Evolutionary conservation across 2,113 vertebrate species (phyloP), one percentile per base, ranked within the genome.

Genomic region (Cinclus cinclus): DNA sequence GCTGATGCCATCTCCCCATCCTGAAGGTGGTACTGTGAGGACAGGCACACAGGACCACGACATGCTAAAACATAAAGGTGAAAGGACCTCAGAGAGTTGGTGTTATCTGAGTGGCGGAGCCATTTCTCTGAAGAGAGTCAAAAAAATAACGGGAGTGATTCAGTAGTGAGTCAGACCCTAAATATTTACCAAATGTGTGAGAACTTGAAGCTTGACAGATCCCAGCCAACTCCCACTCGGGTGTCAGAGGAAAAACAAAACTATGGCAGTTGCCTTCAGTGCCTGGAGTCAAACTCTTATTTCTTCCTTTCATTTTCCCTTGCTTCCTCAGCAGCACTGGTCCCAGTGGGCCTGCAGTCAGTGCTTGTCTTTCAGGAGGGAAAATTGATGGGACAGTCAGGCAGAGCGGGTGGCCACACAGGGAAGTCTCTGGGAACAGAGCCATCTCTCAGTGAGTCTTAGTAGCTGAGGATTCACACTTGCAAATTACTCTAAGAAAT

Each of bases 101-200:
- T 4, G 2, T 71, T 55, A 44, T 60, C 52, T 31, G 47, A 83
- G 52, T 8, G 22, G 71, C 2, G 4, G 46, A 88, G 76, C 15
- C 75, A 55, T 35, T 88, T 44, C 68, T 90, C 44, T 7, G 9
- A 70, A 70, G 1, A 70, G 35, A 77, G 55, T 15, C 1, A 67
- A 83, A 83, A 63, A 88, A 83, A 77, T 35, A 88, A 58, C 0
- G 0, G 14, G 50, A 85, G 15, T 77, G 78, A 81, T 88, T 86
- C 88, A 87, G 64, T 22, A 16, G 35, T 94, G 92, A 96, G 92
- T 95, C 85, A 96, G 73, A 73, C 19, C 31, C 56, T 75, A 95
- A 95, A 87, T 81, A 94, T 95, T 96, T 93, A 94, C 52, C 23
- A 65, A 78, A 73, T 7, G 4, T 78, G 49, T 83, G 78, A 93